Base-by-base conservation (phyloP, 1,140 invertebrate genomes). In the Prorops nasuta region DNA sequence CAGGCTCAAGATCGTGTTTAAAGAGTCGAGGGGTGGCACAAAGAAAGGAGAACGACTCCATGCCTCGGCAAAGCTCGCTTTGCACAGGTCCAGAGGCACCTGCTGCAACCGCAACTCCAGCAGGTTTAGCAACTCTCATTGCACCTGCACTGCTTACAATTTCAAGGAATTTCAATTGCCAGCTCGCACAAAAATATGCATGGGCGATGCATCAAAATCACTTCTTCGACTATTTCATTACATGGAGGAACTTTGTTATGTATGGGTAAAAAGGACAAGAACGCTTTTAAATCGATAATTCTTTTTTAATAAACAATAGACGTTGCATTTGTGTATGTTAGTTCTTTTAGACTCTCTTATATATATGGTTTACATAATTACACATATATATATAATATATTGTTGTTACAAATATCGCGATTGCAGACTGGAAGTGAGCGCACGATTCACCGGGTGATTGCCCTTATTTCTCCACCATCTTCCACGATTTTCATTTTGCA, bases 291-390 rank as follows among this genome's bases (percentile, higher is more conserved):
- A 44, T 49, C 46, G 44, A 62, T 60, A 62, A 61, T 60, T 49
- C 49, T 44, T 48, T 67, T 66, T 71, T 72, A 66, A 65, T 74
- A 72, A 72, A 72, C 71, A 77, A 69, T 70, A 67, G 60, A 14
- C 24, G 19, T 59, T 63, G 68, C 51, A 59, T 67, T 67, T 69
- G 63, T 64, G 59, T 67, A 65, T 63, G 72, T 76, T 74, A 72
- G 68, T 77, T 71, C 53, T 57, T 69, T 74, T 74, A 74, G 61
- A 74, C 68, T 76, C 72, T 77, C 67, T 74, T 75, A 76, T 43
- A 64, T 39, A 56, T 69, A 63, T 36, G 31, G 40, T 52, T 56
- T 53, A 57, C 51, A 59, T 65, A 65, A 59, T 59, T 58, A 60
- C 54, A 61, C 19, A 38, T 54, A 52, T 60, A 50, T 63, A 58